Evolutionary conservation across 2,113 vertebrate species (phyloP).

Genomic region (Bufo gargarizans): DNA sequence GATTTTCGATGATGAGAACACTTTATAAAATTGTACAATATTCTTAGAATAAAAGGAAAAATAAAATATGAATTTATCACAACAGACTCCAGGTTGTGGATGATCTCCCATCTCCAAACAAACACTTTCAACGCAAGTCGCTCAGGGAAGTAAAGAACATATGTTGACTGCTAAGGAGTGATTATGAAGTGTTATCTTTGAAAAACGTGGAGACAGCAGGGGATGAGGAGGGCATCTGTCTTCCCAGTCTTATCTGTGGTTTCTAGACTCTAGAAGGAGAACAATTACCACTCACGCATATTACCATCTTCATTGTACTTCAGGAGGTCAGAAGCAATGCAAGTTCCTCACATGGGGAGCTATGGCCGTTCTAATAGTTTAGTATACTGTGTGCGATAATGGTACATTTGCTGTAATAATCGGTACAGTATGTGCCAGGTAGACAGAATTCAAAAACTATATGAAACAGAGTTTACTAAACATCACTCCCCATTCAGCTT

Average conservation of each 20-base stretch:
- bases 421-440: not conserved
- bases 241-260: not conserved
- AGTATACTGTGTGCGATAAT: not conserved
- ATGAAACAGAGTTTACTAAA: no score
- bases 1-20: no score
- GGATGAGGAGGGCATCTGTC: not conserved
- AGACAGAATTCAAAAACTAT: not conserved
- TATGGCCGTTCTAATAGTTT: not conserved
- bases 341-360: not conserved
- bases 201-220: not conserved
- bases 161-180: not conserved
- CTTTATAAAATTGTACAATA: no score
- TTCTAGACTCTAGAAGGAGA: not conserved
- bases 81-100: not conserved
- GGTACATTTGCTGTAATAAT: not conserved
- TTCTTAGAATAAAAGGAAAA: no score
- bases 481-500: no score
- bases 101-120: not conserved
- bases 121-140: not conserved
- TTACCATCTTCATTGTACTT: not conserved
- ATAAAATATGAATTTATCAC: no score
- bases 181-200: not conserved
- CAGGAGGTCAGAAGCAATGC: not conserved
- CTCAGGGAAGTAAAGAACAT: not conserved
- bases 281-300: not conserved